Conservation (phyloP, 2,113 vertebrate species). For the Merops nubicus region DNA sequence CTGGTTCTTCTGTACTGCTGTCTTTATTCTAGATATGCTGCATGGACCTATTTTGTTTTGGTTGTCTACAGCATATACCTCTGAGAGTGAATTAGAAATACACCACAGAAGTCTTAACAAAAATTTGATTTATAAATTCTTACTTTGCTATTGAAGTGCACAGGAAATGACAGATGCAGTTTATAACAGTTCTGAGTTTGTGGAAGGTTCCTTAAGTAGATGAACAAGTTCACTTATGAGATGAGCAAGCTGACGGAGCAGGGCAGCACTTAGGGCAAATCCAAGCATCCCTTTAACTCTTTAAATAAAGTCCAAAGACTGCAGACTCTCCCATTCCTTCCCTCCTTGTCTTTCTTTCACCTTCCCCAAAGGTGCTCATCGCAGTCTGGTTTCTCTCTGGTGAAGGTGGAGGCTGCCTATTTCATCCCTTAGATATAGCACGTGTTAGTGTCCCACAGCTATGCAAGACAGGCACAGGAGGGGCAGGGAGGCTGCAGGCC, state of each 20-base stretch:
- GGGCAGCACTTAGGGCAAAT: background rate
- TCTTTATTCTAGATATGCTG: background rate
- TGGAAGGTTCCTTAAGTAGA: background rate
- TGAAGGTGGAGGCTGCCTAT: background rate
- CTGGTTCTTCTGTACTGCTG: background rate
- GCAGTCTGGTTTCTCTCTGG: background rate
- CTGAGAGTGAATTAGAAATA: background rate
- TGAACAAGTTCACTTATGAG: background rate
- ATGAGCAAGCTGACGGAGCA: background rate
- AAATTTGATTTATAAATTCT: background rate
- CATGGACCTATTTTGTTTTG: background rate
- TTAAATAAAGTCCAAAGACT: background rate
- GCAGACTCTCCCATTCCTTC: background rate
- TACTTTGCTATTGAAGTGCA: background rate
- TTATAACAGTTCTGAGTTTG: background rate
- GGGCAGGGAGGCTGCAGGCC: background rate
- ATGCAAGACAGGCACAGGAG: accelerated
- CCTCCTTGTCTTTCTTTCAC: background rate
- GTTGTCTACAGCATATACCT: background rate
- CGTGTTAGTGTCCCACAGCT: background rate
- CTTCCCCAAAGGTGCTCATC: background rate
- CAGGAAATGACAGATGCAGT: background rate
- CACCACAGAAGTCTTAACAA: background rate
- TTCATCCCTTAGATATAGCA: background rate
- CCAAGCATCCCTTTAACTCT: background rate